These are phyloP conservation scores for Mareca strepera DNA, from an alignment of 2,797 vertebrate genomes.

Conservation along the genomic window DNA sequence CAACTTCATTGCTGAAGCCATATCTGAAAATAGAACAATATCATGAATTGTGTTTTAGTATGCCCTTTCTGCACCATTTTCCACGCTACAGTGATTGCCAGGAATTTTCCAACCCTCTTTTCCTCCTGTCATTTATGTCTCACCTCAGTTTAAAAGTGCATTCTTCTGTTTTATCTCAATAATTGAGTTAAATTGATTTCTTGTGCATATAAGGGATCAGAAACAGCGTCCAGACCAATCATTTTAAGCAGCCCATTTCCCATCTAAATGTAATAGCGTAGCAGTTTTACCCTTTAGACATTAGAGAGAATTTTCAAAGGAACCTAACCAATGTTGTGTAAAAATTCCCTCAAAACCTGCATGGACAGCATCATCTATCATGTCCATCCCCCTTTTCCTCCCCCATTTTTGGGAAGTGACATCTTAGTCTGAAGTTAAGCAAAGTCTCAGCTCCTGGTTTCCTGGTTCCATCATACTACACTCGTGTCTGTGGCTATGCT, in stretches of 20 bases:
- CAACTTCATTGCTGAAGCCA: constrained; percentile 95
- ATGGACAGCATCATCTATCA: neutral
- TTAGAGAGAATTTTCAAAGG: neutral
- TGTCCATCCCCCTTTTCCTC: neutral
- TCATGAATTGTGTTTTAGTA: neutral
- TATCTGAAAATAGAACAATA: constrained; percentile 84
- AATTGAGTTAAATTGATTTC: neutral
- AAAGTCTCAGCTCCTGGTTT: neutral
- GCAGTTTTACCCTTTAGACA: constrained; percentile 18
- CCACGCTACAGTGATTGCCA: neutral
- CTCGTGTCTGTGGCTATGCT: neutral
- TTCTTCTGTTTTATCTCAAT: neutral
- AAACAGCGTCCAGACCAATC: neutral
- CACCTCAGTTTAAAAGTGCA: neutral
- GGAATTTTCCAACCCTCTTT: neutral
- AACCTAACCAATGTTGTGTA: neutral
- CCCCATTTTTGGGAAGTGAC: neutral
- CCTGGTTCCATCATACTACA: neutral
- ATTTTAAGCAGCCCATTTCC: neutral
- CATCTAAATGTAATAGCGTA: neutral
- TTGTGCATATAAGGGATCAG: neutral
- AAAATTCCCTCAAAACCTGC: neutral
- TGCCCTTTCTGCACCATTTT: neutral
- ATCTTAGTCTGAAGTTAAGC: neutral
- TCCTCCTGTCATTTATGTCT: neutral